Conservation (phyloP, 2,797 vertebrate genomes). For the Pempheris klunzingeri region DNA sequence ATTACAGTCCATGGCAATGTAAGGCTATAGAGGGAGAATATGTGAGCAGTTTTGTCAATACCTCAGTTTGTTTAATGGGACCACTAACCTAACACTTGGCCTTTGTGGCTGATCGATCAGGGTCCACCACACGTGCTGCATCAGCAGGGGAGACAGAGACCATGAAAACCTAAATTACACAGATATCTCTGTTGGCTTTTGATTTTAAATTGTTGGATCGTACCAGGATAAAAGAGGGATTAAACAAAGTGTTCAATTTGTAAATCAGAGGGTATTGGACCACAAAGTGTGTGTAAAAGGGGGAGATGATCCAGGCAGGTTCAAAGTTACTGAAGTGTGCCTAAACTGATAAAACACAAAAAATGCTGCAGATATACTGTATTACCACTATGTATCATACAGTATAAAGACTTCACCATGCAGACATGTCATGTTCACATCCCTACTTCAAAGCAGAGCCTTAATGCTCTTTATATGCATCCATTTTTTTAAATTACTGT, state of each 20-base stretch:
- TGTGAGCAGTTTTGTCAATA: conserved; percentile 59
- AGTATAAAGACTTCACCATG: conserved; percentile 16
- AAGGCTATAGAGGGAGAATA: conserved; percentile 17
- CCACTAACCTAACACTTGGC: conserved; percentile 63
- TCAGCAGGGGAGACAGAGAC: conserved; percentile 45
- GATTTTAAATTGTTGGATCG: conserved; percentile 66
- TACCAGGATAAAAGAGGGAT: conserved; percentile 62
- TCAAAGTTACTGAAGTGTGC: conserved; percentile 50
- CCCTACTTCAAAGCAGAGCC: conserved; percentile 24
- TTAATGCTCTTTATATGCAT: conserved; percentile 2
- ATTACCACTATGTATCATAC: conserved; percentile 13
- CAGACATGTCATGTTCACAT: conserved; percentile 37
- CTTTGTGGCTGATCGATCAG: conserved; percentile 66
- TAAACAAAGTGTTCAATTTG: conserved; percentile 69
- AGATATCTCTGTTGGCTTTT: conserved; percentile 54
- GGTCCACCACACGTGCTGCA: conserved; percentile 43
- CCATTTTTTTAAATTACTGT: neutral
- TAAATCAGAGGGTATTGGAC: conserved; percentile 59
- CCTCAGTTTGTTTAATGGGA: conserved; percentile 64
- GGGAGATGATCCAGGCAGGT: conserved; percentile 18
- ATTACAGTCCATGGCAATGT: conserved; percentile 8
- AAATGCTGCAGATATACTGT: conserved; percentile 6
- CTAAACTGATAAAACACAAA: conserved; percentile 50
- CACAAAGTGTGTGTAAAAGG: conserved; percentile 38
- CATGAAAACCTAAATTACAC: conserved; percentile 55